phyloP scores from a whole-genome alignment of 2,888 invertebrate species.

The Drosophila atripex region DNA sequence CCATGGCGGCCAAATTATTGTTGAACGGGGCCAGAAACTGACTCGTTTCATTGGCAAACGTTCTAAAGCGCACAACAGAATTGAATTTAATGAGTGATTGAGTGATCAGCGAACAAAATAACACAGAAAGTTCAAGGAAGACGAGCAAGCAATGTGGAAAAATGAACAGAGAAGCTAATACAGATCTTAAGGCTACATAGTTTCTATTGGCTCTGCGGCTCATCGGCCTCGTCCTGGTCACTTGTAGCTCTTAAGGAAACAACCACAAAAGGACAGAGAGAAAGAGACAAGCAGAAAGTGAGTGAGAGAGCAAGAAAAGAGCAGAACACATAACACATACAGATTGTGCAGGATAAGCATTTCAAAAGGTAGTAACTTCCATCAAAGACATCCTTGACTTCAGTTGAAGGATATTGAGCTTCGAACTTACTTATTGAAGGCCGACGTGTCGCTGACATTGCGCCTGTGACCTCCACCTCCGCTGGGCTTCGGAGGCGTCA shows the following conservation, averaged over 20 bases:
- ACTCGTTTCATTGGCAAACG: constrained; percentile 89
- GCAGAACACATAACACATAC: constrained; percentile 62
- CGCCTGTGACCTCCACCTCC: constrained; percentile 87
- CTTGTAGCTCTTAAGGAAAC: constrained; percentile 50
- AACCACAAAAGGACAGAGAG: constrained; percentile 20
- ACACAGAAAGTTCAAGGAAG: constrained; percentile 6
- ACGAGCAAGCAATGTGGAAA: constrained; percentile 34
- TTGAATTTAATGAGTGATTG: constrained; percentile 23
- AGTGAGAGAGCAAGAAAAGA: constrained; percentile 60
- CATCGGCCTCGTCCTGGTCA: constrained; percentile 53
- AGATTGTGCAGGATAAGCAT: constrained; percentile 42
- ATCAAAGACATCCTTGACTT: constrained; percentile 16
- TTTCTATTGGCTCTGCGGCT: constrained; percentile 66
- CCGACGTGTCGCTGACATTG: constrained; percentile 93
- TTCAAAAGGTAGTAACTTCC: neutral
- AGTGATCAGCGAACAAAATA: constrained; percentile 39
- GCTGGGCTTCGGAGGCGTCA: constrained; percentile 79
- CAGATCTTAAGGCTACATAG: constrained; percentile 41
- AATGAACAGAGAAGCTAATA: constrained; percentile 8
- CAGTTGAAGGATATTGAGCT: neutral
- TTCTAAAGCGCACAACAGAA: constrained; percentile 84
- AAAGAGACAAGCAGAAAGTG: constrained; percentile 41
- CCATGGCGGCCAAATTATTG: constrained; percentile 64
- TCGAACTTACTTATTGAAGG: constrained; percentile 89
- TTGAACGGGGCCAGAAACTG: constrained; percentile 90